Conservation (phyloP, 2,113 vertebrate species). For the Cisticola juncidis region DNA sequence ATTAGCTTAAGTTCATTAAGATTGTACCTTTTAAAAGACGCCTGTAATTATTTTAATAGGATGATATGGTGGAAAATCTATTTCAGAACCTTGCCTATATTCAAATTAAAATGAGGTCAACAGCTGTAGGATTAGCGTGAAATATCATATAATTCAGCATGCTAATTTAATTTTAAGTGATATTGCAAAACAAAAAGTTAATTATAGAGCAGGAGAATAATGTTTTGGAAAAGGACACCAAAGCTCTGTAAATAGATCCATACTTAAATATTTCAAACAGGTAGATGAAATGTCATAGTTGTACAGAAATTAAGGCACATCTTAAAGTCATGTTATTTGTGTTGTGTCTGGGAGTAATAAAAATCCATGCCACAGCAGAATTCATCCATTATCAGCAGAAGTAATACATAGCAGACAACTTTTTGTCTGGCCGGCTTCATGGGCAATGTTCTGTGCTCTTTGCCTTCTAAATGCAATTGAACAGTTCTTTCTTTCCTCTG, state of each 20-base stretch:
- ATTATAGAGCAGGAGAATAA: background rate
- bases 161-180: slow-evolving; percentile 19
- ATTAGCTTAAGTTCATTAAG: background rate
- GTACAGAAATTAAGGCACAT: background rate
- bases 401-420: background rate
- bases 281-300: background rate
- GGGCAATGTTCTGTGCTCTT: background rate
- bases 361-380: background rate
- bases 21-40: background rate
- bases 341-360: background rate
- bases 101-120: background rate
- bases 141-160: background rate
- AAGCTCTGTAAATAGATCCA: background rate
- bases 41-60: background rate
- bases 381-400: background rate
- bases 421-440: background rate
- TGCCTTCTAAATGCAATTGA: background rate
- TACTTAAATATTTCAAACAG: background rate
- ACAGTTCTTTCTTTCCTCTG: background rate
- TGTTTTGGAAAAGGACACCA: background rate
- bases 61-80: background rate
- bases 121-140: background rate
- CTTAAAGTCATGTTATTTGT: background rate
- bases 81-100: background rate
- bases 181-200: slow-evolving; percentile 25